Conservation (phyloP, 2,888 invertebrate genomes). For the Tinea trinotella region DNA sequence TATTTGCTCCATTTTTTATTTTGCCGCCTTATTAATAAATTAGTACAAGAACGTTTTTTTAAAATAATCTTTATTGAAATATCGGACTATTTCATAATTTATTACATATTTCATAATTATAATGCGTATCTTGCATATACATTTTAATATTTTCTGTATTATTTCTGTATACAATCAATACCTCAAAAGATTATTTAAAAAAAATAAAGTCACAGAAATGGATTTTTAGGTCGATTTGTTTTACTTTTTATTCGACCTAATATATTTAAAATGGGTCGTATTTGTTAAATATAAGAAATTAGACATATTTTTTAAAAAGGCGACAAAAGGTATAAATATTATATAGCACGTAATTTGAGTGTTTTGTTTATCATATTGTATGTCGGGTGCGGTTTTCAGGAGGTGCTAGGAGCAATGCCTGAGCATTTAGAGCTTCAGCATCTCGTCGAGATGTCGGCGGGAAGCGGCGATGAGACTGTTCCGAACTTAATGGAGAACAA, state of each 20-base stretch:
- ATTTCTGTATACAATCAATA: no score
- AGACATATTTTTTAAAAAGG: not conserved
- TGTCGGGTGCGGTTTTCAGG: slow-evolving; percentile 8
- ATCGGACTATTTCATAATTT: no score
- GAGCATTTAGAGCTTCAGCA: slow-evolving; percentile 87
- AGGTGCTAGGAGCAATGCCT: slow-evolving; percentile 63
- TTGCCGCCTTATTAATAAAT: no score
- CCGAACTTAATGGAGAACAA: slow-evolving; percentile 60
- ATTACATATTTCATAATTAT: no score
- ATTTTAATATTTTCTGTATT: no score
- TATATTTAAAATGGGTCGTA: not conserved
- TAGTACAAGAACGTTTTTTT: no score
- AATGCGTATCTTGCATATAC: no score
- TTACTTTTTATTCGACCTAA: not conserved
- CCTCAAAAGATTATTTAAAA: no score
- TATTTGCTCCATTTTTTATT: no score
- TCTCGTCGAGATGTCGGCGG: slow-evolving; percentile 76
- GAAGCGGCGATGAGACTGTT: slow-evolving; percentile 61
- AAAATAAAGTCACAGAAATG: not conserved
- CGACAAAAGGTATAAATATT: not conserved
- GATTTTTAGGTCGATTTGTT: not conserved
- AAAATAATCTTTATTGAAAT: no score
- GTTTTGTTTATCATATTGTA: not conserved
- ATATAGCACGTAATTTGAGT: not conserved
- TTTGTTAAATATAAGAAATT: slow-evolving; percentile 3